Evolutionary conservation across 2,113 vertebrate species (phyloP).

Genomic region (Pelodiscus sinensis): DNA sequence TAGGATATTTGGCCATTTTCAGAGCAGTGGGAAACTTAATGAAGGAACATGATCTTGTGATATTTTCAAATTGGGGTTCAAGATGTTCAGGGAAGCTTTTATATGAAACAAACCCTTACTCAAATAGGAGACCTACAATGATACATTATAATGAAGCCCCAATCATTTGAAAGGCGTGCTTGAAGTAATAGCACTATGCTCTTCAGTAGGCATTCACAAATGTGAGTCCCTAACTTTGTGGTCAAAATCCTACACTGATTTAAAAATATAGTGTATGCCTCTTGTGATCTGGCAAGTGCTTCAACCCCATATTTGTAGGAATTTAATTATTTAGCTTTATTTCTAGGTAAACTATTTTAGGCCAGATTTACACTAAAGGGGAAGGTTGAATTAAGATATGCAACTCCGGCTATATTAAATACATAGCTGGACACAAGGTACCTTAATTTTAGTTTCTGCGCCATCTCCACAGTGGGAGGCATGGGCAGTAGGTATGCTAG

Average conservation of each 20-base stretch:
- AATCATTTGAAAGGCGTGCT: background rate
- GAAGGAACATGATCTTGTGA: accelerated
- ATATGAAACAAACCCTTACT: background rate
- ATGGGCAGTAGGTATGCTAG: too few species aligned
- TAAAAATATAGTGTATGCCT: background rate
- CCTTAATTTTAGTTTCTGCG: too few species aligned
- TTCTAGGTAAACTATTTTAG: accelerated
- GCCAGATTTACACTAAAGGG: too few species aligned
- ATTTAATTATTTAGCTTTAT: background rate
- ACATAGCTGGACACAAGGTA: too few species aligned
- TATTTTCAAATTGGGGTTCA: background rate
- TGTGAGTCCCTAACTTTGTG: background rate
- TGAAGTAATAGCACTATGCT: background rate
- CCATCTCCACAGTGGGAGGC: too few species aligned
- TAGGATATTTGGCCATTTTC: accelerated
- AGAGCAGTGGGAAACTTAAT: background rate
- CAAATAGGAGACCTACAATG: background rate
- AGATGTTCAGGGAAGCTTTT: background rate
- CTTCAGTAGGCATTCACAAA: background rate
- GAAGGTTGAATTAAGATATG: too few species aligned
- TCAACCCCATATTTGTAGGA: background rate
- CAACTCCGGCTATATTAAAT: too few species aligned
- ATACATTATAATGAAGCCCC: background rate
- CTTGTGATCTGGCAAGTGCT: background rate
- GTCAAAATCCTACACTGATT: background rate